Evolutionary conservation across 2,888 invertebrate species (phyloP), one percentile per base, ranked within the genome.

Genomic region (Drosophila peninsularis): DNA sequence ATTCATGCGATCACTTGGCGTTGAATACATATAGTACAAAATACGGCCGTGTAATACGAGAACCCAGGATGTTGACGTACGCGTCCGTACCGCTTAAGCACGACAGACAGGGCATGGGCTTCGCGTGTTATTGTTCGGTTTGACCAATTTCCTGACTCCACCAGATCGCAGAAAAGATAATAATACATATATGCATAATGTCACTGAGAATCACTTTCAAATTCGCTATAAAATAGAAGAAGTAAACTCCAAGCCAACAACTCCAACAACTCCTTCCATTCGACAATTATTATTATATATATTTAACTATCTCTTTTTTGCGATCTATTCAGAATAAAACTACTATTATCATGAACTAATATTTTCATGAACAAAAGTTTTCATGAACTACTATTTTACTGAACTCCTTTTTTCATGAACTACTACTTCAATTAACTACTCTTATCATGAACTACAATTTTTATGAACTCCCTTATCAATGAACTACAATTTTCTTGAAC

Each of bases 21-120:
- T 37, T 42, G 50, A 54, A 45, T 42, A 42, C 14, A 42, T 14
- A 42, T 65, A 64, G 64, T 64, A 50, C 56, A 71, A 76, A 53
- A 68, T 68, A 37, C 55, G 19, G 30, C 37, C 10, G 24, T 32
- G 75, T 36, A 73, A 73, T 53, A 10, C 32, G 78, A 75, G 58
- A 67, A n/a, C 67, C 24, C 53, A 78, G 74, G 75, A 75, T 73
- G 62, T 75, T 54, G 55, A 49, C 27, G 45, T 41, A 34, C 27
- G 14, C 17, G 37, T 41, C 24, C 39, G n/a, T 17, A 30, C 44
- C 44, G 14, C 42, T 24, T 13, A 3, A 44, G 0, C 42, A 44
- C 21, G 24, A 24, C 24, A n/a, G 14, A n/a, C 44, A 24, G 4
- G 7, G 14, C 10, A 13, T 19, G 19, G 30, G 10, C n/a, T 13